Evolutionary conservation across 2,797 vertebrate genomes (phyloP), one percentile per base, ranked within the genome.

Genomic region (Melanotaenia nigrans): DNA sequence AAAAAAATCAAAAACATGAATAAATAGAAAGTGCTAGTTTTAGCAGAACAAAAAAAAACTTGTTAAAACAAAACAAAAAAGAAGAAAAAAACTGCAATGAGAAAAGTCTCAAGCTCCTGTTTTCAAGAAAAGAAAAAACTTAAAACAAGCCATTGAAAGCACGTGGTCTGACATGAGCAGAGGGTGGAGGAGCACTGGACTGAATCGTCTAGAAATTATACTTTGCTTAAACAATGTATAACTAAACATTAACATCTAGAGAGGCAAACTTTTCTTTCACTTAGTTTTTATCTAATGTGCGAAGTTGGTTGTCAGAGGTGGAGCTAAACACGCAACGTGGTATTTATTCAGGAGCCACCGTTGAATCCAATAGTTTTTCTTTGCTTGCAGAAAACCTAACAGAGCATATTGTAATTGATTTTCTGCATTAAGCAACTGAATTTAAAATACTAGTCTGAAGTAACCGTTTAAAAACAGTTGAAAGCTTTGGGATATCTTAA

Each of bases 1-100:
- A 53, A 86, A 85, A 87, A 91, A 92, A 92, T 83, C 74, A 85
- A 54, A 87, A 85, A 90, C 81, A 87, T 64, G 90, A 97, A 98
- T 98, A 98, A 99, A 98, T 98, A 96, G 94, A 97, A 97, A 95
- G 95, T 97, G 96, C 96, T 95, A 92, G 92, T 85, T 84, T 94
- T 92, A 88, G 95, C 94, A 92, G 90, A 94, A 85, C 83, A 59
- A 68, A 93, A 45, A 18, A 20, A 9, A 36, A 9, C 35, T 56
- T 24, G 40, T 11, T 47, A 2, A 69, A 45, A 56, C 20, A 16
- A 71, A 81, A 55, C 42, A 18, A 20, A 45, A 45, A 18, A 45
- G 10, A 11, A 68, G 33, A 61, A 92, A 83, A 87, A 65, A 72
- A 61, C 79, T 85, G 91, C 89, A 90, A 90, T 77, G 85, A 85